Evolutionary conservation across 1,140 invertebrate species (phyloP).

Genomic region (Limonius californicus): DNA sequence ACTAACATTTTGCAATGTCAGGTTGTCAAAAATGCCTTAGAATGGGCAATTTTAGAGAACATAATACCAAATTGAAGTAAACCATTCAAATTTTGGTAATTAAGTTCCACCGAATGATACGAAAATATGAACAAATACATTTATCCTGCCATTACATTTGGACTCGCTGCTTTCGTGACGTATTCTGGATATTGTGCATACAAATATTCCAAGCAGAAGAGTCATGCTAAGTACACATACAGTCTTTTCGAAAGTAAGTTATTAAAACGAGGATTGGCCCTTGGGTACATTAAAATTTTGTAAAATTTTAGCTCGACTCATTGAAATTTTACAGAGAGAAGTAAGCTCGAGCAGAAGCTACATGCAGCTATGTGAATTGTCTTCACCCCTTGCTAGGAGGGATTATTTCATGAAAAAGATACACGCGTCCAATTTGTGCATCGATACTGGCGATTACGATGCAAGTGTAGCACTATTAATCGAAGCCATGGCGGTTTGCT

Average conservation of each 20-base stretch:
- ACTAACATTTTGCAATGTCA: too few species aligned
- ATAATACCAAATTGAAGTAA: too few species aligned
- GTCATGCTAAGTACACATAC: not conserved
- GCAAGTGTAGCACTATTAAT: not conserved
- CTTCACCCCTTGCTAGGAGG: not conserved
- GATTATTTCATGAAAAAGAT: not conserved
- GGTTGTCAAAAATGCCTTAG: too few species aligned
- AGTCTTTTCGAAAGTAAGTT: conserved; percentile 2
- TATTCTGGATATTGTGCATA: conserved; percentile 8
- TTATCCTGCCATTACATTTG: not conserved
- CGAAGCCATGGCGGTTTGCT: not conserved
- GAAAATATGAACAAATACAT: not conserved
- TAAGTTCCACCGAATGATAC: too few species aligned
- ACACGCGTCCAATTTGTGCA: not conserved
- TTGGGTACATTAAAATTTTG: not conserved
- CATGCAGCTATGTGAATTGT: not conserved
- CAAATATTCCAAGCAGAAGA: not conserved
- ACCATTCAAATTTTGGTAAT: too few species aligned
- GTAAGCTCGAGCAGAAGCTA: not conserved
- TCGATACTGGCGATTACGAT: not conserved
- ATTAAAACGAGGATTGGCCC: not conserved
- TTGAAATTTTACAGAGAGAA: conserved; percentile 1
- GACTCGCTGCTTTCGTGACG: not conserved
- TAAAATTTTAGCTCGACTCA: not conserved
- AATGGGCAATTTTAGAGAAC: too few species aligned